A percentile compares a stretch with the other conserved stretches of the same genome.
Conservation (phyloP, 2,113 vertebrate species). For the Agapornis roseicollis region DNA sequence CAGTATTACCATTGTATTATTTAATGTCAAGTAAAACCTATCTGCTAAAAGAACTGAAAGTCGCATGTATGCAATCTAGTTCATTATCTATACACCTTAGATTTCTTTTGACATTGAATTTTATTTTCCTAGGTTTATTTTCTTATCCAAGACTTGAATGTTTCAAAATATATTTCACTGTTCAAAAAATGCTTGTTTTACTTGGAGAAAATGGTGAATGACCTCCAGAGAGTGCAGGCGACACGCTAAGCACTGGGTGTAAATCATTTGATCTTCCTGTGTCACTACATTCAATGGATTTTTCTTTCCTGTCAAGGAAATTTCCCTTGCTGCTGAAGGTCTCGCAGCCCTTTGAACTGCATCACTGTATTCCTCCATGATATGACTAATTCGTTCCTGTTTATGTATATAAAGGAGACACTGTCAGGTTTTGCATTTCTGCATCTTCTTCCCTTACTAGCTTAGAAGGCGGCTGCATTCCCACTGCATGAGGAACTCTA, state of each 20-base stretch:
- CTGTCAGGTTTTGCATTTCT: background rate
- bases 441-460: background rate
- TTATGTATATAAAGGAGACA: background rate
- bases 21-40: background rate
- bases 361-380: slow-evolving; percentile 73
- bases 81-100: background rate
- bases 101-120: background rate
- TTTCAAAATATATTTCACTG: background rate
- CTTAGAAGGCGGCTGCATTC: background rate
- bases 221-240: slow-evolving; percentile 73
- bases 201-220: slow-evolving; percentile 73
- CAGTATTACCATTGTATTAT: background rate
- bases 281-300: slow-evolving; percentile 50
- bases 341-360: slow-evolving; percentile 73
- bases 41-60: background rate
- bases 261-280: slow-evolving; percentile 74
- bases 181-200: slow-evolving; percentile 1
- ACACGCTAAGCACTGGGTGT: slow-evolving; percentile 74
- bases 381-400: slow-evolving; percentile 68
- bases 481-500: background rate
- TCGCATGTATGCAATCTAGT: rapidly evolving
- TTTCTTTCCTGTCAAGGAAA: slow-evolving; percentile 66
- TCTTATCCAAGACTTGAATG: background rate
- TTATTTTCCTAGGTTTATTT: background rate
- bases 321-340: slow-evolving; percentile 68